Base-by-base conservation (phyloP, 2,797 vertebrate genomes). In the Rhinichthys osculus region DNA sequence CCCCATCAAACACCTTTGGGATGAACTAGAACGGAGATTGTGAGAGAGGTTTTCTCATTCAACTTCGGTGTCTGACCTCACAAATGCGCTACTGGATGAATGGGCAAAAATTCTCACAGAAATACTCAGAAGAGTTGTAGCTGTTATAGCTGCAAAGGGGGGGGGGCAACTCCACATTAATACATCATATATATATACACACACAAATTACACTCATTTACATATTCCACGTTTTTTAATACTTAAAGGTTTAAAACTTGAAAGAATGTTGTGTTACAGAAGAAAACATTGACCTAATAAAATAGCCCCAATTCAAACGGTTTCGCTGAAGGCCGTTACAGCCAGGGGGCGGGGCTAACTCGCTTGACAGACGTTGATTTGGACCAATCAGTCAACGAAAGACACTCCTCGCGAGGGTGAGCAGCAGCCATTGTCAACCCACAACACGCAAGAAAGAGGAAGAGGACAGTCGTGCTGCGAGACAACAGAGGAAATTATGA, bases 391-490 rank as follows among this genome's bases (percentile, higher is more conserved):
- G 44, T 1, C 30, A 47, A 7, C 16, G 14, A 33, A 35, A 21
- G 83, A 79, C 66, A 27, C 57, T 40, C 72, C 30, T 69, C n/a
- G 33, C 54, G 50, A 69, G 57, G 52, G 52, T 84, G 67, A 83
- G 81, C 69, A 42, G 83, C 42, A 50, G 47, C 87, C 86, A 87
- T 88, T 86, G 84, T 88, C 80, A 47, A 44, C 21, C 16, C 67
- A 62, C 35, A 59, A 67, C 27, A 67, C 71, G 33, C 38, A 7
- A 74, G 42, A 59, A 88, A 69, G 88, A 89, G 88, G 89, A 92
- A 91, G 83, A 62, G 62, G 27, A 40, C n/a, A 79, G 30, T 38
- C 4, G 47, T 30, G 4, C 33, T 38, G 33, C 40, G 17, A 64
- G 13, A 38, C 66, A 83, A 38, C 42, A 76, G 54, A 81, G 59